Base-by-base conservation (phyloP, 2,113 vertebrate species). In the Epinephelus fuscoguttatus region DNA sequence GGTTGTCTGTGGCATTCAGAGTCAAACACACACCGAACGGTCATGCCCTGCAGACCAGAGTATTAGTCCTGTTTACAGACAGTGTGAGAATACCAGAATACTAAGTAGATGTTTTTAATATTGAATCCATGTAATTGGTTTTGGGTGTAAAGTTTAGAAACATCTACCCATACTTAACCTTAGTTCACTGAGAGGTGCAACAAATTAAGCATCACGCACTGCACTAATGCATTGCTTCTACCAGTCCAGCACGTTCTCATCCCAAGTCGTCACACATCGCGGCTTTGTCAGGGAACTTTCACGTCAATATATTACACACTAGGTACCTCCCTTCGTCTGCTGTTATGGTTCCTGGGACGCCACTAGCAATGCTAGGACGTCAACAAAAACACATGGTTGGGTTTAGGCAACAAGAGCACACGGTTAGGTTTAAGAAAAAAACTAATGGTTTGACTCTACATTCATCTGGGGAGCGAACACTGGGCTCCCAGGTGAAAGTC, bases 1-100 rank as follows among this genome's bases (percentile, higher is more conserved):
- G 30, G 61, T 82, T 79, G 72, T 75, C 66, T 60, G 72, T 56
- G 62, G 63, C 47, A 33, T 47, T 76, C 27, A 2, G 15, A 71
- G 40, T 70, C 67, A 77, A 81, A 72, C 21, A 52, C 37, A 49
- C 57, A 63, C 30, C 67, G 63, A 87, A 76, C 0, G n/a, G 52
- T 66, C 74, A 57, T 68, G 75, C 78, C 67, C 67, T n/a, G 23
- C 30, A 81, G 67, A 70, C 33, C 62, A 1, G 4, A 52, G 47
- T 11, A 6, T 78, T 33, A 37, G 57, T 56, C 21, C 12, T 25
- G 42, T 23, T 71, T 79, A 27, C 74, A 63, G 6, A 25, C 50
- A 47, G 19, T 79, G 30, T 10, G 40, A 33, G 2, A 61, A 45
- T 6, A 56, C 25, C 27, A n/a, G 18, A 64, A 68, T 4, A 56